Percentiles rank a stretch among this genome's conserved stretches.
These are phyloP conservation scores for Ramphastos sulfuratus DNA, from an alignment of 2,113 vertebrate genomes.

Conservation along the genomic window DNA sequence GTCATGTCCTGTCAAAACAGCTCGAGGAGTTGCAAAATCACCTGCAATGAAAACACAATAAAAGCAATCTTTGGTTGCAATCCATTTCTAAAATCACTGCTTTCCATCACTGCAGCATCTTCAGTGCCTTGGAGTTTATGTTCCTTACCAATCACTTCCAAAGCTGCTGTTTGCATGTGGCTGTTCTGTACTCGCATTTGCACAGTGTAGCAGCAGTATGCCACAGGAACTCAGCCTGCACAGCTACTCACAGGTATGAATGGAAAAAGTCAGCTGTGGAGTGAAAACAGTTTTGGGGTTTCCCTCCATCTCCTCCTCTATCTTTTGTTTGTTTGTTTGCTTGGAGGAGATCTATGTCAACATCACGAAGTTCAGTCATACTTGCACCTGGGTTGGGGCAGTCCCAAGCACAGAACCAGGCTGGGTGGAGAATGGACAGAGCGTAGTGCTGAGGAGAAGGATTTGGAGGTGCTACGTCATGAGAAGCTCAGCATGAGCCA, in stretches of 20 bases:
- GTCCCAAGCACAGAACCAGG: too few species aligned
- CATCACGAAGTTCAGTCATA: too few species aligned
- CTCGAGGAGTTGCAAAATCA: slow-evolving; percentile 89
- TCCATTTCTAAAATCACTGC: not conserved
- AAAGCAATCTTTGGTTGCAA: not conserved
- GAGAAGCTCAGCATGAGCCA: too few species aligned
- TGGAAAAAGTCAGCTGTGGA: not conserved
- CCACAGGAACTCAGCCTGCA: not conserved
- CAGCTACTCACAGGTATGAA: not conserved
- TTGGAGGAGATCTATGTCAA: not conserved
- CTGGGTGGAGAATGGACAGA: too few species aligned
- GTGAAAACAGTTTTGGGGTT: not conserved
- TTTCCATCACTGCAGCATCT: not conserved
- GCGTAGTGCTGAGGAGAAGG: too few species aligned
- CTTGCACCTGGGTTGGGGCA: too few species aligned
- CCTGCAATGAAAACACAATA: slow-evolving; percentile 70
- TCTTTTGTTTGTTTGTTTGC: not conserved
- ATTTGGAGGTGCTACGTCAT: too few species aligned
- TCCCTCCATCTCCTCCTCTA: not conserved
- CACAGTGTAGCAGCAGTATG: not conserved
- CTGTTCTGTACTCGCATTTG: not conserved
- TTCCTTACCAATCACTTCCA: not conserved
- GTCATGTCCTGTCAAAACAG: slow-evolving; percentile 94
- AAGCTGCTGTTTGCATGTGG: not conserved
- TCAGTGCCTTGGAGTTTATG: not conserved